Base-by-base conservation (phyloP, 2,888 invertebrate genomes). In the Tenodera sinensis region DNA sequence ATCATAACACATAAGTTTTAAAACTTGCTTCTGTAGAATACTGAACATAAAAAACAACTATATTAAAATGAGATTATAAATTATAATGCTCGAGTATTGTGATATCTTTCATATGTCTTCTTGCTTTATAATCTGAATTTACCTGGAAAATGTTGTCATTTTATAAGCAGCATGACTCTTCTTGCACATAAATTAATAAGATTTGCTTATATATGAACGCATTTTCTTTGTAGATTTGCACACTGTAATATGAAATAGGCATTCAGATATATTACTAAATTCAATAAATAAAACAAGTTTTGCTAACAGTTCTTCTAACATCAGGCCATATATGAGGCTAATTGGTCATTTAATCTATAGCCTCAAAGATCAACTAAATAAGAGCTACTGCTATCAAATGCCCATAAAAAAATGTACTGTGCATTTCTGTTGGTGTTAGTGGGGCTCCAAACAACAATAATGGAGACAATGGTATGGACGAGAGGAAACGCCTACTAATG, bases 381-480 rank as follows among this genome's bases (percentile, higher is more conserved):
- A 20, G 54, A 71, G 54, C 54, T 42, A 42, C 42, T 42, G 12
- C 12, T 71, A 20, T 20, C 54, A 71, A 71, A 71, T 71, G 54
- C 20, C 54, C 54, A 71, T 71, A 20, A 71, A 71, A 34, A 71
- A 71, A 71, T 71, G 20, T 20, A 71, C 54, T 71, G 54, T 71
- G 20, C 54, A 71, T 25, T 71, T 25, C 25, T 71, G 15, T 71
- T 71, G 54, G 54, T 20, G 4, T 87, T 87, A 90, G 47, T 88
- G 89, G 71, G 89, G 89, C 82, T 90, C 89, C 20, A 90, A 34
- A 84, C 90, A 90, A 71, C 90, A 90, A 81, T 90, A 90, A 34
- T 90, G 90, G 9, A 90, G 87, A 84, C 90, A 90, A 25, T 88
- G 84, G 87, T 88, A 88, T n/a, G 88, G 88, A 83, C 88, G 82